phyloP scores from a whole-genome alignment of 2,888 invertebrate species.

The Scotopteryx bipunctaria region DNA sequence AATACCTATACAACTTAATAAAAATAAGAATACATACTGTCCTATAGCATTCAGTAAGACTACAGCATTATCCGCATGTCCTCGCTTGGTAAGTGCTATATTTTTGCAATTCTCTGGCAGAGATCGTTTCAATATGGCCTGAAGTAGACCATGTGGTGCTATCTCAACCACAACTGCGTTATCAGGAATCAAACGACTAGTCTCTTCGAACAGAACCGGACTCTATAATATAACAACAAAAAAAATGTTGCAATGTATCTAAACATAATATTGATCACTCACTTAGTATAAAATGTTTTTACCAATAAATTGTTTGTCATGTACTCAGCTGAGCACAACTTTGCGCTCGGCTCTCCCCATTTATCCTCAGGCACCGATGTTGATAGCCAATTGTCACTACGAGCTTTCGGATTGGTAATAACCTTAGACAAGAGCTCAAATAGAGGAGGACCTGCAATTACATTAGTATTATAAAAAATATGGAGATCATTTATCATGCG shows the following conservation, averaged over 20 bases:
- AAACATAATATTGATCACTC: too few species aligned
- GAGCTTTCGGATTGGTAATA: conserved; percentile 82
- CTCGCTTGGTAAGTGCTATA: background rate
- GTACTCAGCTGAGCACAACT: conserved; percentile 90
- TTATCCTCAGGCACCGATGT: conserved; percentile 87
- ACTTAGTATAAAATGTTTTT: conserved; percentile 38
- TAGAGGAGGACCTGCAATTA: conserved; percentile 16
- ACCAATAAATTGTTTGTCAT: conserved; percentile 90
- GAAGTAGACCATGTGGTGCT: background rate
- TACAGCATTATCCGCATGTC: background rate
- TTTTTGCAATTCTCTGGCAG: background rate
- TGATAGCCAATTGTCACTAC: conserved; percentile 90
- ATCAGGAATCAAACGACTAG: background rate
- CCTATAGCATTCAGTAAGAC: background rate
- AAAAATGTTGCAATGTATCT: background rate
- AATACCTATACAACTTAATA: too few species aligned
- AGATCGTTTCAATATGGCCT: background rate
- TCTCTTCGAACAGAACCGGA: background rate
- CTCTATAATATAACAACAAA: background rate
- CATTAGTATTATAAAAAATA: too few species aligned
- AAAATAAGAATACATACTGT: background rate
- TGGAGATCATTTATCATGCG: too few species aligned
- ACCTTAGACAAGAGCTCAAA: conserved; percentile 68
- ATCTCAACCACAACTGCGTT: background rate
- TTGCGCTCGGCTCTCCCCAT: conserved; percentile 76